phyloP scores from a whole-genome alignment of 2,113 vertebrate species.

The Pogona vitticeps region DNA sequence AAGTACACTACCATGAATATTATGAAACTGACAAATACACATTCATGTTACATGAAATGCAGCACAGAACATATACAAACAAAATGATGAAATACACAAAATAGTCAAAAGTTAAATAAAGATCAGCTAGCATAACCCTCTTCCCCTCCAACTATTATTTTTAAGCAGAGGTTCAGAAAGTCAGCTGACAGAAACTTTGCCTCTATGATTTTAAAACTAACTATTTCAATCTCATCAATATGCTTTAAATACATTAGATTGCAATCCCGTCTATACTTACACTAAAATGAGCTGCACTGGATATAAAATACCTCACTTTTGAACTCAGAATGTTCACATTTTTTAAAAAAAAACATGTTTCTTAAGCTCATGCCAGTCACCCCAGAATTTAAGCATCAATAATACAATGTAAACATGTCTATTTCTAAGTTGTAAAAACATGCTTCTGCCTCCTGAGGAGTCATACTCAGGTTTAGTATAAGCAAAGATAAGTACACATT shows the following conservation, averaged over 20 bases:
- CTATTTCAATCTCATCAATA: neutral
- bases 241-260: neutral
- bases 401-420: neutral
- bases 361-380: no score
- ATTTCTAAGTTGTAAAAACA: neutral
- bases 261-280: neutral
- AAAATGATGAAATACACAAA: no score
- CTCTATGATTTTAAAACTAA: neutral
- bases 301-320: no score
- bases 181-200: neutral
- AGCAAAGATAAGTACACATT: neutral
- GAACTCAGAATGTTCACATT: no score
- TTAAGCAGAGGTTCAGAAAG: neutral
- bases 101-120: neutral
- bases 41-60: no score
- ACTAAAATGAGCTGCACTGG: neutral
- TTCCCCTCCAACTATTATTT: neutral
- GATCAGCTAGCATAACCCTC: no score
- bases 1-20: no score
- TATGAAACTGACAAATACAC: no score
- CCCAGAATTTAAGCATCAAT: neutral
- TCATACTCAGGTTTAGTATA: neutral
- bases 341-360: no score
- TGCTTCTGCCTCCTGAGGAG: neutral
- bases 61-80: no score